phyloP scores from a whole-genome alignment of 2,888 invertebrate species.

The Zaprionus lineosus region DNA sequence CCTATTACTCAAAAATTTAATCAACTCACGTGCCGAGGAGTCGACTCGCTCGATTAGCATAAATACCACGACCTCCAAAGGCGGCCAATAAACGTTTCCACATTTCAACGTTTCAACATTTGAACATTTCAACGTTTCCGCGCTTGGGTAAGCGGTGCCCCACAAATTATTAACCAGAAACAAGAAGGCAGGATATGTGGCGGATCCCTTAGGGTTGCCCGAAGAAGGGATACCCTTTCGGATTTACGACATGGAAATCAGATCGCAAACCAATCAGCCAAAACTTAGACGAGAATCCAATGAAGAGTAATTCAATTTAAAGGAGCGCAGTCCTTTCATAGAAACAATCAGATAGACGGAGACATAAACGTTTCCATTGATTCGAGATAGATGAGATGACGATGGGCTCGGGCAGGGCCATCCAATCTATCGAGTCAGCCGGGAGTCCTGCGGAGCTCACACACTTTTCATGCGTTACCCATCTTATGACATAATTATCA shows the following conservation, averaged over 20 bases:
- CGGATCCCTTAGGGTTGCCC: neutral
- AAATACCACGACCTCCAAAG: conserved; percentile 60
- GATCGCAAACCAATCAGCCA: too few relatives aligned
- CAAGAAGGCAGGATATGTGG: neutral
- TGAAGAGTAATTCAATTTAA: too few relatives aligned
- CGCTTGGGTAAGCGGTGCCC: conserved; percentile 55
- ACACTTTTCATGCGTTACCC: too few relatives aligned
- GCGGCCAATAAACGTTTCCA: conserved; percentile 67
- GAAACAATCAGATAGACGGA: too few relatives aligned
- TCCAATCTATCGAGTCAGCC: too few relatives aligned
- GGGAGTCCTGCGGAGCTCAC: too few relatives aligned
- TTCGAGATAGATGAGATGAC: too few relatives aligned
- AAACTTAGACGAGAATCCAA: too few relatives aligned
- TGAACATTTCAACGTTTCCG: conserved; percentile 26
- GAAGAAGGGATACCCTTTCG: conserved; percentile 6
- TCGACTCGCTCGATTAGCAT: conserved; percentile 66
- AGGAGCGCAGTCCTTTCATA: too few relatives aligned
- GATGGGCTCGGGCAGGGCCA: too few relatives aligned
- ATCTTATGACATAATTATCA: too few relatives aligned
- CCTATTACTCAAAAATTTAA: conserved; percentile 73
- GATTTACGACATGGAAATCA: neutral
- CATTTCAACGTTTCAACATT: conserved; percentile 38
- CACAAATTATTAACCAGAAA: conserved; percentile 45
- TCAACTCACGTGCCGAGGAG: conserved; percentile 68
- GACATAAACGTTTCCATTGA: too few relatives aligned